A percentile compares a stretch with the other conserved stretches of the same genome.
phyloP scores from a whole-genome alignment of 2,888 invertebrate species.

The Adela reaumurella region DNA sequence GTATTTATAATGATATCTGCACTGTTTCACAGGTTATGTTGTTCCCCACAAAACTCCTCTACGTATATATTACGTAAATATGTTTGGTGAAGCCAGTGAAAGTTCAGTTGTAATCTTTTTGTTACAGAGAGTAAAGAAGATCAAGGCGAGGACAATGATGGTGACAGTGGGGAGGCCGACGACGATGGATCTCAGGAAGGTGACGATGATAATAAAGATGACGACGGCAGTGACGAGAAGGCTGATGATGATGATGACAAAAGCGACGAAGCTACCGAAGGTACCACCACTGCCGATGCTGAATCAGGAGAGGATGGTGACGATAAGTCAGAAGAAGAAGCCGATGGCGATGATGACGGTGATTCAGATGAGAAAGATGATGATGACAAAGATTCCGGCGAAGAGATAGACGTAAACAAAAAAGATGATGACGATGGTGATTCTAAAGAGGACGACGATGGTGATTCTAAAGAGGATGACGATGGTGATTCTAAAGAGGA shows the following conservation, averaged over 20 bases:
- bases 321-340: constrained; percentile 14
- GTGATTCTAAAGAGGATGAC: constrained; percentile 18
- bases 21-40: no score
- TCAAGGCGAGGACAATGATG: constrained; percentile 6
- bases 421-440: constrained; percentile 16
- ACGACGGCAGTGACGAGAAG: constrained; percentile 14
- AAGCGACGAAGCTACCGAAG: constrained; percentile 13
- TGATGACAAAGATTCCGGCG: no score
- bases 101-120: no score
- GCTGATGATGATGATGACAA: constrained; percentile 17
- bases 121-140: constrained; percentile 40
- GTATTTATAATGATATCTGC: no score
- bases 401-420: constrained; percentile 19
- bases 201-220: constrained; percentile 12
- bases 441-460: constrained; percentile 21
- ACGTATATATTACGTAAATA: no score
- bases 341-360: constrained; percentile 16
- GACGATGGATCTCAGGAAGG: constrained; percentile 14
- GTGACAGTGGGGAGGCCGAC: constrained; percentile 19
- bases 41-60: no score
- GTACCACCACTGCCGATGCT: constrained; percentile 11
- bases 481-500: constrained; percentile 16
- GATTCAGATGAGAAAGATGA: constrained; percentile 14
- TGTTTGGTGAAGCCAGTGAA: no score
- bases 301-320: constrained; percentile 18